Evolutionary conservation across 2,113 vertebrate species (phyloP), one percentile per base, ranked within the genome.

Genomic region (Brachirus orientalis): DNA sequence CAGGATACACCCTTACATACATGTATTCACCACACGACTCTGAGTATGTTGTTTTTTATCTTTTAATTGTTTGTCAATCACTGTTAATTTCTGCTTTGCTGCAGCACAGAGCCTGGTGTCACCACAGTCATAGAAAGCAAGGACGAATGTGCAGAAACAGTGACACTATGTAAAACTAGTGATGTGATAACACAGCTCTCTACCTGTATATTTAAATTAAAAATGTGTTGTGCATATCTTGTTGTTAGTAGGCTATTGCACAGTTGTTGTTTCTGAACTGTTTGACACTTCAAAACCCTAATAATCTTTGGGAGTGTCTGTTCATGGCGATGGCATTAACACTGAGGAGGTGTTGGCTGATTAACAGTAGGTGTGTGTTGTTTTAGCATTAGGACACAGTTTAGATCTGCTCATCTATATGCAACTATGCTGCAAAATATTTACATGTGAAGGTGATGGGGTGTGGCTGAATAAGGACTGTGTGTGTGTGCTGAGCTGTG

Each of bases 381-480:
- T 28, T 28, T 38, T 64, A 6, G 9, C 16, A 35, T 54, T 8
- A 11, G 20, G 16, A 10, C 3, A 38, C 35, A 37, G 6, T 56
- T 51, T 48, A 2, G 43, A 37, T 46, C 5, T 17, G 28, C 28
- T 28, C 28, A 6, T 47, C 17, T 57, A 28, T 28, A 52, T 10
- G 36, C 3, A 0, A 18, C 40, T 16, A 0, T 63, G 44, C 37
- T 69, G 55, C 18, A 58, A 44, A 35, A 67, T 35, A 18, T 73
- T 60, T 64, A 0, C 36, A 55, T 33, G 22, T 43, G 1, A 65
- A 37, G 28, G 58, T 74, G 38, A 6, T 66, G 60, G 72, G 86
- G 84, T 79, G 86, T 79, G 86, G 86, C 52, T 65, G 18, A 22
- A 53, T 33, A 56, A 8, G 48, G 20, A 20, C 48, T 16, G 20